Evolutionary conservation across 2,113 vertebrate genomes (phyloP), one percentile per base, ranked within the genome.

Genomic region (Microcebus jonahi): DNA sequence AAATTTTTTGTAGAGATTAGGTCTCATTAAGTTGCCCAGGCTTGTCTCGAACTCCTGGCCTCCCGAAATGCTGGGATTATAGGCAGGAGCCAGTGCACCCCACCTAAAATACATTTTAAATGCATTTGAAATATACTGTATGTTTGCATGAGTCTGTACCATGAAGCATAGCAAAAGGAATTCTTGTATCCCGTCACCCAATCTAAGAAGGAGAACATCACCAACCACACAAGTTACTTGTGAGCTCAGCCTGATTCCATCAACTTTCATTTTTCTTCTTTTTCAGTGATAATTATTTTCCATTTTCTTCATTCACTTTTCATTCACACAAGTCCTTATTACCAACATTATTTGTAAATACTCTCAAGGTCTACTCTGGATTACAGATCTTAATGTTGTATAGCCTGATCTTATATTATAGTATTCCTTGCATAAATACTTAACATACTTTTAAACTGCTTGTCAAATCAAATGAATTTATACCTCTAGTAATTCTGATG

Each of bases 401-500:
- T 13, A 92, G 20, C n/a, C 36, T 77, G 8, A 1, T 68, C 29
- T 75, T 65, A 48, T 42, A 84, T 31, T 61, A 25, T 3, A 63
- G 25, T 34, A 73, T 76, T 87, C 50, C 27, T 73, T 85, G 2
- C 10, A 87, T 39, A 86, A 94, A 94, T 63, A 96, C 23, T 70
- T 79, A 92, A 88, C 20, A 90, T 42, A 59, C 4, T 79, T 97
- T 95, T 86, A 94, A 97, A 95, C 1, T 71, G 36, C 3, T 96
- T 50, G 91, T 97, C 91, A 98, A 97, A 70, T 96, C 67, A 98
- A 98, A 97, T 90, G 94, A 97, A 96, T 3, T 84, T 96, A 97
- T 99, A 99, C 99, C 99, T 99, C 99, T 75, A 99, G 98, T 91
- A 99, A 98, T 95, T 99, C 99, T 83, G 99, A 99, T 92, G 99